These are phyloP conservation scores for Tragelaphus buxtoni DNA, from an alignment of 2,113 vertebrate genomes.

Conservation along the genomic window DNA sequence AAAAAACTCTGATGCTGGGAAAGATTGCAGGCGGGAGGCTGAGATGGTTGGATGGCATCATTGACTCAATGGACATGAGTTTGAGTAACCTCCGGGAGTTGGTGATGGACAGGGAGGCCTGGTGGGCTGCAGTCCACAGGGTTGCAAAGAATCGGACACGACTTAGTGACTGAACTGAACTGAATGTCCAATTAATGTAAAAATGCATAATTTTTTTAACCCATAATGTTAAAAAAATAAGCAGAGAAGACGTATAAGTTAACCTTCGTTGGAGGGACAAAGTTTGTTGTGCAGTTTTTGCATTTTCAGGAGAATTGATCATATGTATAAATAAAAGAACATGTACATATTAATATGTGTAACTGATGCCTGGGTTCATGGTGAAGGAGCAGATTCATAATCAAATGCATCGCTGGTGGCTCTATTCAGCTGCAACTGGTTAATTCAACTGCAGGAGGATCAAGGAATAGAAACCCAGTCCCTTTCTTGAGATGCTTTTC, in stretches of 20 bases:
- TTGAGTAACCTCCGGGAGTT: not conserved
- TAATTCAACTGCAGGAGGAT: not conserved
- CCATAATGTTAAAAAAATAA: conserved; percentile 4
- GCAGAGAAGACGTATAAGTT: not conserved
- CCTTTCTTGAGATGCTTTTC: not conserved
- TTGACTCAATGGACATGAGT: not conserved
- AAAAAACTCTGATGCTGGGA: not conserved
- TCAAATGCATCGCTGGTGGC: not conserved
- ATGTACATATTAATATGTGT: not conserved
- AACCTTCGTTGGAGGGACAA: not conserved
- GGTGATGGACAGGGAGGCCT: not conserved
- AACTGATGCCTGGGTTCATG: not conserved
- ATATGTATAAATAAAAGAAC: not conserved
- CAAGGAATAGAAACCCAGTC: not conserved
- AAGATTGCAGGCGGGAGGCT: not conserved
- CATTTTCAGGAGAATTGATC: not conserved
- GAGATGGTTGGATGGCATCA: not conserved
- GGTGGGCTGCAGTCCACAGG: not conserved
- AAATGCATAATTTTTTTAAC: not conserved
- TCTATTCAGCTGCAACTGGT: not conserved
- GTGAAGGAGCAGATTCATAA: not conserved
- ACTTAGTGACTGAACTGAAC: not conserved
- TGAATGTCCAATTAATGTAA: conserved; percentile 12
- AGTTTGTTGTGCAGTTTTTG: not conserved
- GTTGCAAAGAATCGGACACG: not conserved